These are phyloP conservation scores for Panulirus ornatus DNA, from an alignment of 1,140 invertebrate genomes.

Conservation along the genomic window DNA sequence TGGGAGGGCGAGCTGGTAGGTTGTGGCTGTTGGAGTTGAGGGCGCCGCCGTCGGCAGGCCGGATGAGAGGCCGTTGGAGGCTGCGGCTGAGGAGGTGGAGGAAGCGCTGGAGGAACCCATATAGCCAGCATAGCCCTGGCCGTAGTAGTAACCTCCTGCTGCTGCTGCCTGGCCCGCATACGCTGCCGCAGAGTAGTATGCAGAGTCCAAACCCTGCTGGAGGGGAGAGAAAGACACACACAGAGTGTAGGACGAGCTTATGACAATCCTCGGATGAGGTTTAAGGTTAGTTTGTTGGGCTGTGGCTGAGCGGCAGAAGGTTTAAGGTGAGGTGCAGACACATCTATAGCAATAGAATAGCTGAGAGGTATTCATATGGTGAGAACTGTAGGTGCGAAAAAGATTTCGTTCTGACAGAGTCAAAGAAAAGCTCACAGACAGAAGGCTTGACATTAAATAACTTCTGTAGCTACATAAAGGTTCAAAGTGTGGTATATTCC, in stretches of 20 bases:
- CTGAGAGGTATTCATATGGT: no score
- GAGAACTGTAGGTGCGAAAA: no score
- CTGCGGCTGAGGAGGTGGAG: slow-evolving; percentile 42
- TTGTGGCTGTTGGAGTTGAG: slow-evolving; percentile 75
- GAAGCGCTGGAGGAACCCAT: slow-evolving; percentile 79
- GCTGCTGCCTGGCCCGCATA: slow-evolving; percentile 63
- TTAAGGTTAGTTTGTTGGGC: no score
- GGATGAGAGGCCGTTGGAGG: slow-evolving; percentile 58
- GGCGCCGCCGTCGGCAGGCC: slow-evolving; percentile 56
- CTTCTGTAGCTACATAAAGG: no score
- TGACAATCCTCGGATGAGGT: not conserved
- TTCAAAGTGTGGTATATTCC: no score
- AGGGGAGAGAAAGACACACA: not conserved
- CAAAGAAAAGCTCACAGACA: no score
- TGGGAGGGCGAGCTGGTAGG: slow-evolving; percentile 69
- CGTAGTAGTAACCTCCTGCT: slow-evolving; percentile 70
- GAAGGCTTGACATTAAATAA: no score
- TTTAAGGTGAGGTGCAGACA: no score
- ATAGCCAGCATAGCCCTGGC: slow-evolving; percentile 78
- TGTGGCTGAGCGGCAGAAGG: not conserved
- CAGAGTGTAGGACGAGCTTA: not conserved
- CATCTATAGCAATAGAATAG: no score
- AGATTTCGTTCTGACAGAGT: no score
- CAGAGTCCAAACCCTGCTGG: slow-evolving; percentile 69
- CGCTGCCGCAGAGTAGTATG: slow-evolving; percentile 69